These are phyloP conservation scores for Drosophila aldrichi DNA, from an alignment of 2,888 invertebrate genomes.

Conservation along the genomic window DNA sequence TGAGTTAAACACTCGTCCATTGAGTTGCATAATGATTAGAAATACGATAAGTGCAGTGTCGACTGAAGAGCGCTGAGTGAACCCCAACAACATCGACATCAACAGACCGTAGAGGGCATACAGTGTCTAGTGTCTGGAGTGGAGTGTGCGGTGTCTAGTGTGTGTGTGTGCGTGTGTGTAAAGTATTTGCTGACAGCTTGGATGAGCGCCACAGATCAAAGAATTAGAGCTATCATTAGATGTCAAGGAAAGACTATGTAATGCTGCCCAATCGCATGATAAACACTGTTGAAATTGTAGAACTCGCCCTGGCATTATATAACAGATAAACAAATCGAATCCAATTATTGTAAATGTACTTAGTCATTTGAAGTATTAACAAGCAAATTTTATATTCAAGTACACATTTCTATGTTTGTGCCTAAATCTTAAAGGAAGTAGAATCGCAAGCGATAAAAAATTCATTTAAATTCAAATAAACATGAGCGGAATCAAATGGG, in stretches of 20 bases:
- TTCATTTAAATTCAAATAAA: neutral
- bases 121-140: neutral
- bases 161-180: constrained; percentile 1
- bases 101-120: constrained; percentile 25
- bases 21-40: constrained; percentile 57
- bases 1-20: constrained; percentile 51
- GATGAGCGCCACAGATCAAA: constrained; percentile 47
- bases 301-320: neutral
- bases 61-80: constrained; percentile 33
- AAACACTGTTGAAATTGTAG: neutral
- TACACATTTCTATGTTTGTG: too few relatives aligned
- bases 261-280: neutral
- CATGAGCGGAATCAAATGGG: too few relatives aligned
- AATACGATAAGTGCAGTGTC: constrained; percentile 50
- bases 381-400: too few relatives aligned
- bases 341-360: neutral
- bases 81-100: constrained; percentile 18
- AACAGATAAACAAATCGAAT: neutral
- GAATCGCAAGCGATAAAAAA: neutral
- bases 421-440: too few relatives aligned
- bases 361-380: neutral
- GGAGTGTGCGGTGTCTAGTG: constrained; percentile 7
- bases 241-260: neutral
- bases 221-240: constrained; percentile 22
- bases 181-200: constrained; percentile 18